Conservation (phyloP, 2,888 invertebrate species). For the Sarcophaga rosellei region DNA sequence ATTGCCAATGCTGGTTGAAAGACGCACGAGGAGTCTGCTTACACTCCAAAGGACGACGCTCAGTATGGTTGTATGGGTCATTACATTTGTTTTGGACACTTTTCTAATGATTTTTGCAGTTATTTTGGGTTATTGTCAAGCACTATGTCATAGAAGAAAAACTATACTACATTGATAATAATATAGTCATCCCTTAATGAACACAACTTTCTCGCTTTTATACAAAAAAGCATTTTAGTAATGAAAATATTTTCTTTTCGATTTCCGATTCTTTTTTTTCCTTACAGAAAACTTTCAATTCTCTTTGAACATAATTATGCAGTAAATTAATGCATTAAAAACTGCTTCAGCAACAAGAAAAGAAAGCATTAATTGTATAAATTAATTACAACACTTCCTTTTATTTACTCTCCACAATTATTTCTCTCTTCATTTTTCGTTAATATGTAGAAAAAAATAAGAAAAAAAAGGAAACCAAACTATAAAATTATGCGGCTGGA, state of each 20-base stretch:
- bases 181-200: too few relatives aligned
- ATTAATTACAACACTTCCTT: conserved; percentile 18
- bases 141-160: too few relatives aligned
- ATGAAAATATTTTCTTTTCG: not conserved
- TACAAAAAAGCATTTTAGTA: not conserved
- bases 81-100: too few relatives aligned
- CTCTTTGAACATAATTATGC: conserved; percentile 28
- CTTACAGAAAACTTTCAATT: not conserved
- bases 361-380: not conserved
- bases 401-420: not conserved
- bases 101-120: too few relatives aligned
- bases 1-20: too few relatives aligned
- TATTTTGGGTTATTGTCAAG: too few relatives aligned
- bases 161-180: too few relatives aligned
- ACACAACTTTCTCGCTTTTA: not conserved
- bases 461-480: not conserved
- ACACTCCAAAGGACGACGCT: accelerated
- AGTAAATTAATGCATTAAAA: conserved; percentile 17
- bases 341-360: not conserved
- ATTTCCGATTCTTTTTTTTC: not conserved
- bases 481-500: not conserved
- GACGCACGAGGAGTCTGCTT: too few relatives aligned
- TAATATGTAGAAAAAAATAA: too few relatives aligned
- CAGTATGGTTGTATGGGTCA: too few relatives aligned
- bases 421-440: not conserved